Evolutionary conservation across 2,888 invertebrate genomes (phyloP).

Genomic region (Agrotis clavis): DNA sequence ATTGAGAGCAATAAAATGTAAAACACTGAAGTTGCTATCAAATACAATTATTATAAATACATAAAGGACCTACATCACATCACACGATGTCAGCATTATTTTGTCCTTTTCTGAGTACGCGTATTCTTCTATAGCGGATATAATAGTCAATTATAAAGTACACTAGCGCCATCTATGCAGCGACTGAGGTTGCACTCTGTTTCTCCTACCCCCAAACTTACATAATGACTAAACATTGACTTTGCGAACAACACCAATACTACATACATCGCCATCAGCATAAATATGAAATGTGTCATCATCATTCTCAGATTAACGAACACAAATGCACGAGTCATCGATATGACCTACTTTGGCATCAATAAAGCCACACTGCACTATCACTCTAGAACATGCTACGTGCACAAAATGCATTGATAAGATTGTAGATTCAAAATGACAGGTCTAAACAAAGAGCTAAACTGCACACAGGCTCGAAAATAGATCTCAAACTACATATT

Average conservation of each 20-base stretch:
- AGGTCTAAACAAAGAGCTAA: background rate
- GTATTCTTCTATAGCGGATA: too few species aligned
- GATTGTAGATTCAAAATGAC: background rate
- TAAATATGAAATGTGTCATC: conserved; percentile 49
- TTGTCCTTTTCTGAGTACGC: too few species aligned
- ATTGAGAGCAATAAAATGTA: background rate
- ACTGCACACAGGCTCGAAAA: background rate
- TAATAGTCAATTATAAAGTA: too few species aligned
- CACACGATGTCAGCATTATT: background rate
- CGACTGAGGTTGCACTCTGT: too few species aligned
- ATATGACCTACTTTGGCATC: conserved; percentile 34
- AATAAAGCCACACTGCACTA: conserved; percentile 34
- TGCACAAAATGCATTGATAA: background rate
- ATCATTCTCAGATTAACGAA: conserved; percentile 30
- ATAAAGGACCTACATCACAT: background rate
- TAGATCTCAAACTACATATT: background rate
- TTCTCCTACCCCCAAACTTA: too few species aligned
- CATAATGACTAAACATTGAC: conserved; percentile 11
- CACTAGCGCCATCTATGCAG: too few species aligned
- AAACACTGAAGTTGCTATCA: background rate
- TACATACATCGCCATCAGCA: conserved; percentile 8
- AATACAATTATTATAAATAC: background rate
- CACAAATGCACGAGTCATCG: conserved; percentile 31
- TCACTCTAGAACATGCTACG: conserved; percentile 18
- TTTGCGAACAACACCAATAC: conserved; percentile 16